These are phyloP conservation scores for Uropsilus gracilis DNA, from an alignment of 2,113 vertebrate genomes.

Conservation along the genomic window DNA sequence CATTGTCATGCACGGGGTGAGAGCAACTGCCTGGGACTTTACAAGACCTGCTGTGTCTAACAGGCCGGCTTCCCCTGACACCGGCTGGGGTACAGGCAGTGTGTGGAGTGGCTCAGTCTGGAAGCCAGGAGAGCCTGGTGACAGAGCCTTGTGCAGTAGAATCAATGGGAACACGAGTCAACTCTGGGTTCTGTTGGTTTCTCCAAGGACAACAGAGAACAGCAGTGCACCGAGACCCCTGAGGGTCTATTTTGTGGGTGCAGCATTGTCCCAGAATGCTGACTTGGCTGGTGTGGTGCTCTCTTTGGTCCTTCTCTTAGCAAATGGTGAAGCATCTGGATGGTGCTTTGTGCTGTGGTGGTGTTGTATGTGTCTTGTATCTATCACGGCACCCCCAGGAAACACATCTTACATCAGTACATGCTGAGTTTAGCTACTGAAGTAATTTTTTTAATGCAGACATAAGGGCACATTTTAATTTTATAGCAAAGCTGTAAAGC, in stretches of 20 bases:
- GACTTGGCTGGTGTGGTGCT: background rate
- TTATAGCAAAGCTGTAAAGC: background rate
- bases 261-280: background rate
- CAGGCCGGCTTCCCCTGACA: background rate
- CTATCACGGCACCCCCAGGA: background rate
- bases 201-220: background rate
- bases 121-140: background rate
- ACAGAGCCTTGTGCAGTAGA: background rate
- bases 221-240: background rate
- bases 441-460: background rate
- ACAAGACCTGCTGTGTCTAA: background rate
- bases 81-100: background rate
- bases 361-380: background rate
- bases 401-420: background rate
- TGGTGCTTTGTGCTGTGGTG: background rate
- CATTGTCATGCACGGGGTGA: accelerated
- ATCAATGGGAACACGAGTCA: background rate
- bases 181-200: background rate
- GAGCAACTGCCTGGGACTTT: too few species aligned
- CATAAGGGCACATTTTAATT: background rate
- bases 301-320: background rate
- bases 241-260: background rate
- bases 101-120: background rate
- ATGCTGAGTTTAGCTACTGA: background rate
- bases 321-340: background rate